These are phyloP conservation scores for Neocrepidodera transversa DNA, from an alignment of 2,888 invertebrate genomes.

Conservation along the genomic window DNA sequence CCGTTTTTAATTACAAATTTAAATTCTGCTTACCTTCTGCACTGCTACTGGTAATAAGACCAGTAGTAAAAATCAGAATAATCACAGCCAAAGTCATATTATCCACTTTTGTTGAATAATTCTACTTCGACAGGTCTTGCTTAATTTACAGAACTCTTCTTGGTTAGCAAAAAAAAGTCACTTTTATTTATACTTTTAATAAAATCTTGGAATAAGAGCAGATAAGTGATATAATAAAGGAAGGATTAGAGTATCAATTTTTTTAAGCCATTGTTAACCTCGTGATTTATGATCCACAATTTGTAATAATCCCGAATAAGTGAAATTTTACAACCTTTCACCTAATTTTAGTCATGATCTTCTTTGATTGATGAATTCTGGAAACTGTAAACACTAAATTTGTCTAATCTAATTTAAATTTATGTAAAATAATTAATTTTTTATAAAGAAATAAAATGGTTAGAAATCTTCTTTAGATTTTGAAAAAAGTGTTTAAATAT, in stretches of 20 bases:
- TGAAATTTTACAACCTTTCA: not conserved
- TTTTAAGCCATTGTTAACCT: not conserved
- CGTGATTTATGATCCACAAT: not conserved
- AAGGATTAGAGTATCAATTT: not conserved
- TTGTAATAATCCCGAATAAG: slow-evolving; percentile 4
- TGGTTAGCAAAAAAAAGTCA: not conserved
- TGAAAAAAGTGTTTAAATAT: too few relatives aligned
- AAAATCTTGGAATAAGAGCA: not conserved
- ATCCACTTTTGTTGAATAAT: slow-evolving; percentile 2
- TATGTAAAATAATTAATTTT: too few relatives aligned
- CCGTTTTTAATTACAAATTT: too few relatives aligned
- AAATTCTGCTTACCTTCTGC: not conserved
- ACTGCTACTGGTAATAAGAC: not conserved
- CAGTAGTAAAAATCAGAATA: not conserved
- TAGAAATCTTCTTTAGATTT: too few relatives aligned
- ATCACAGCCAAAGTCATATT: slow-evolving; percentile 2
- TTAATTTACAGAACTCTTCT: not conserved
- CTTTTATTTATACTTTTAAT: slow-evolving; percentile 2
- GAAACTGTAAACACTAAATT: too few relatives aligned
- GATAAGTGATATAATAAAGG: slow-evolving; percentile 2
- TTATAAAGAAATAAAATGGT: too few relatives aligned
- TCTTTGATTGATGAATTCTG: slow-evolving; percentile 2
- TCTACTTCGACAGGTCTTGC: slow-evolving; percentile 1
- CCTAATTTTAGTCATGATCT: not conserved
- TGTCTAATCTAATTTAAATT: too few relatives aligned